Evolutionary conservation across 2,888 invertebrate species (phyloP), one percentile per base, ranked within the genome.

Genomic region (Brachyptera putata): DNA sequence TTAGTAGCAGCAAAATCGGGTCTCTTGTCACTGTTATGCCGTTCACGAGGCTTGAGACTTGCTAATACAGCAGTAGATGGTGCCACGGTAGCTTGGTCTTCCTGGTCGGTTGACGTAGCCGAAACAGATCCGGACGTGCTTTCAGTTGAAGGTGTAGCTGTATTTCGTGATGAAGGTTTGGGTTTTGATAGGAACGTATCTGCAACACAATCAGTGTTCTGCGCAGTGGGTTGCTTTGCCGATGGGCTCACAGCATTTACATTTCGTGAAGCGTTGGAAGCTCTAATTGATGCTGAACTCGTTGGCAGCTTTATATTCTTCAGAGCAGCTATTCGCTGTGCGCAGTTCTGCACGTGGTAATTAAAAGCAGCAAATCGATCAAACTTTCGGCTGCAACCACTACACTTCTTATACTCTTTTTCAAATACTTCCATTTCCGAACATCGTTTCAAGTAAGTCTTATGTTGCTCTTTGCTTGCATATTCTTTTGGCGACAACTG

Each of bases 281-380:
- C 5, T 11, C 30, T 5, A 30, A 30, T 5, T 11, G 11, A 30
- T 30, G 30, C 7, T 30, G 11, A 30, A 7, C 11, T 30, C 11
- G 7, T 5, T 7, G 30, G 5, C 5, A 11, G 7, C 24, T 46
- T 46, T 9, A 16, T 16, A 1, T 1, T 46, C 9, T 46, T 46
- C 46, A 46, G 13, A 1, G 76, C 74, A 4, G 77, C 74, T 48
- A 75, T 74, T 46, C 83, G 75, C 63, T 82, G 81, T 63, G 75
- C 79, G 72, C 88, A 89, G 58, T 83, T 84, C 70, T 84, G 81
- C 37, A 84, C 79, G 75, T 89, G 89, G 18, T 87, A 84, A 4
- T 83, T 81, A 2, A 89, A 75, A 1, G 87, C 87, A 11, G 87
- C 88, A 65, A 84, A 83, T 0, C 87, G 79, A 70, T 88, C 88